phyloP scores from a whole-genome alignment of 2,797 vertebrate genomes.

The Pitangus sulphuratus region DNA sequence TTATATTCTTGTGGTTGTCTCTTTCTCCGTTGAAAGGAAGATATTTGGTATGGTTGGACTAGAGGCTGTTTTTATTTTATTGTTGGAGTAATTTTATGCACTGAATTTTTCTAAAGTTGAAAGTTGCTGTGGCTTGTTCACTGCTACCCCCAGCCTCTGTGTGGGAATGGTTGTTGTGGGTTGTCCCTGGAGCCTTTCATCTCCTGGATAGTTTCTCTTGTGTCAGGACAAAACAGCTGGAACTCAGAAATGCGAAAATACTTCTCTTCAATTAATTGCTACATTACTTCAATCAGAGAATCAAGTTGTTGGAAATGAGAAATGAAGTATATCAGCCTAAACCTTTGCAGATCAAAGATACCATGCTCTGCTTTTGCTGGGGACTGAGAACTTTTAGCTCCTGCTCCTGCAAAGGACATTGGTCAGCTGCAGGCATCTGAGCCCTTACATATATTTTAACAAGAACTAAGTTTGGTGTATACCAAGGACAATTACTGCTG shows the following conservation, averaged over 20 bases:
- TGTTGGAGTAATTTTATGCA: not conserved
- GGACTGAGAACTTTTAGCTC: not conserved
- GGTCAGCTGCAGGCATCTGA: not conserved
- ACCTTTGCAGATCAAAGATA: not conserved
- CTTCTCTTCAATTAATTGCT: not conserved
- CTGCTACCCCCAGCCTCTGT: not conserved
- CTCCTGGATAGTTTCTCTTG: not conserved
- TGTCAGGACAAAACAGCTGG: not conserved
- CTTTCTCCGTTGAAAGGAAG: not conserved
- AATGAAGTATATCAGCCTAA: not conserved
- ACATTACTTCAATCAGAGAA: not conserved
- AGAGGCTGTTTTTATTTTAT: not conserved
- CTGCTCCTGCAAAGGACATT: not conserved
- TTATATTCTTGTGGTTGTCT: not conserved
- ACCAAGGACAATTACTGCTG: not conserved
- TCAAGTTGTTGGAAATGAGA: not conserved
- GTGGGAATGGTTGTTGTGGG: not conserved
- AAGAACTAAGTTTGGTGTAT: not conserved
- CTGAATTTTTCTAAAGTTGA: not conserved
- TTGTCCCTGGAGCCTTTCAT: not conserved
- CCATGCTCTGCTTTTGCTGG: not conserved
- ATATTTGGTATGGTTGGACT: not conserved
- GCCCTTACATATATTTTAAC: not conserved
- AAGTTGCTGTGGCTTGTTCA: not conserved
- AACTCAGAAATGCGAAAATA: not conserved